Evolutionary conservation across 2,113 vertebrate genomes (phyloP), one percentile per base, ranked within the genome.

Genomic region (Oxygymnocypris stewartii): DNA sequence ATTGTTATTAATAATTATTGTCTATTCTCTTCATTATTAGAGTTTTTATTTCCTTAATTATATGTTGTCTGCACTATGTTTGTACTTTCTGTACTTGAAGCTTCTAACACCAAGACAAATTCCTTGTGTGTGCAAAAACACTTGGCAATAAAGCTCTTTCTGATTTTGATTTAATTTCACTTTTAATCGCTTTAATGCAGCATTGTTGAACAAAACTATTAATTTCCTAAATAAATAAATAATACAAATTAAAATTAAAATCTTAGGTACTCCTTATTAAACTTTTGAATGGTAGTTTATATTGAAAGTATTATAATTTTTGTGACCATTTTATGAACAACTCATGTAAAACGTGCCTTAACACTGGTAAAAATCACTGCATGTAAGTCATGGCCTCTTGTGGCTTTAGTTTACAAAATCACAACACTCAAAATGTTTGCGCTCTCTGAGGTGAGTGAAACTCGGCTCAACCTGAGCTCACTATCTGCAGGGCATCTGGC

Each of bases 401-500:
- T 78, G 49, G 16, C 28, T 18, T 54, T 16, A 54, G 42, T 28
- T 77, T 31, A 49, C 12, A 76, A 35, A 79, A 57, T 78, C 49
- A 78, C 8, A 35, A 59, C 57, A 79, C 51, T 57, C 47, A 31
- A 54, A 76, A 14, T 76, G 16, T 28, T 31, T 79, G 31, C 1
- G 11, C 1, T 59, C 7, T 78, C 75, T 79, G 18, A 18, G 18
- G 35, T 5, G 20, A 82, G 59, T 67, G 40, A 31, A 44, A n/a
- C 59, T 63, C 16, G 20, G 42, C n/a, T 7, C n/a, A 65, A 25
- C 79, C n/a, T 35, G 82, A 75, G 25, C 76, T 54, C 18, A 71
- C 16, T 79, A 28, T 78, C 84, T 47, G 40, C 51, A 76, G 87
- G 47, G 69, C 73, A 83, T 86, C 84, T 74, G 63, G 51, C 61